Evolutionary conservation across 2,113 vertebrate species (phyloP), one percentile per base, ranked within the genome.

Genomic region (Pachypanchax playfairii): DNA sequence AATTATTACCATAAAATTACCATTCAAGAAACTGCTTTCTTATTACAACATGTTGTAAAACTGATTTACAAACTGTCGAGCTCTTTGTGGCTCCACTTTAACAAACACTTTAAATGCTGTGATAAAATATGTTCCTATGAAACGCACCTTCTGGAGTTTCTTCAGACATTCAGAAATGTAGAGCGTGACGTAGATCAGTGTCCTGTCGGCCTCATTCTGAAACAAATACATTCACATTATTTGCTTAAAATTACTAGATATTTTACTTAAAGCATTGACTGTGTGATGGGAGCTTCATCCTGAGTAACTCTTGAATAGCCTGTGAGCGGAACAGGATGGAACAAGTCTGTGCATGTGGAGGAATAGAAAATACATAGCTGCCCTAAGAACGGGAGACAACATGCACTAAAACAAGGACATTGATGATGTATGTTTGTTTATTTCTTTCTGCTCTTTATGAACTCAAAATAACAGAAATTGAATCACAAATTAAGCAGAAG

Each of bases 111-210:
- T 47, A 31, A 50, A n/a, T n/a, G 24, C 25, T 49, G 11, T 17
- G 12, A 11, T 33, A 14, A 56, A 28, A 3, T 5, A 28, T 28
- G 36, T 13, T 1, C 50, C 10, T 13, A 2, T 3, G 13, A 5
- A 36, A 25, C 86, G 54, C 91, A 99, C 97, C 94, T 98, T 99
- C 51, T 99, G 97, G 55, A 98, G 91, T 76, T 94, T 98, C 89
- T 99, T 99, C 50, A 99, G 90, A 87, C 97, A 99, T 84, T 99
- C 97, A 14, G 97, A 98, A 83, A 99, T 98, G 90, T 99, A 99
- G 35, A 99, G 94, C 4, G 96, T 99, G 71, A 97, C 71, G 20
- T 98, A 99, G 83, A 99, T 99, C 85, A 99, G 87, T 0, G 97
- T 99, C 82, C 97, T 93, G 84, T 99, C 97, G 0, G 97, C 97